These are phyloP conservation scores for Chloroceryle inda DNA, from an alignment of 2,797 vertebrate species.

Conservation along the genomic window DNA sequence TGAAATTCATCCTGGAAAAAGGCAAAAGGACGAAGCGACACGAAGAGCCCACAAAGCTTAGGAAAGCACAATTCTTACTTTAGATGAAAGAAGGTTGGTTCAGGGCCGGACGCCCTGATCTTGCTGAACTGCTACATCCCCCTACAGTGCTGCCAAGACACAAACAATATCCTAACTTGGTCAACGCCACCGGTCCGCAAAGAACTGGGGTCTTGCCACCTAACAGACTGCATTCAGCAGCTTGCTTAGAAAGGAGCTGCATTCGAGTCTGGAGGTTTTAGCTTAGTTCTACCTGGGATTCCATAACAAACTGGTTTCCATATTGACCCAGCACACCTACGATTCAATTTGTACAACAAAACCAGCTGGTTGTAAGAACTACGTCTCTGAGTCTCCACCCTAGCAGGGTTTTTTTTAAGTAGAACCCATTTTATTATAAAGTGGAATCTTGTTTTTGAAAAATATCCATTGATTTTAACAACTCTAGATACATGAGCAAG, in stretches of 20 bases:
- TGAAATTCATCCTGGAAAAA: background rate
- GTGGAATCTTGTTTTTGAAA: background rate
- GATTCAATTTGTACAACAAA: background rate
- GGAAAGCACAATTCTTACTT: background rate
- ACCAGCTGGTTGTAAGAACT: background rate
- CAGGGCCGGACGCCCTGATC: background rate
- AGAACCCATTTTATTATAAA: background rate
- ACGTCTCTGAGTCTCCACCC: no score
- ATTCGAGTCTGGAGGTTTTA: background rate
- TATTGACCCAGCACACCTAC: background rate
- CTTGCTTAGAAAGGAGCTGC: background rate
- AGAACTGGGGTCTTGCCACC: background rate
- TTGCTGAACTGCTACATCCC: background rate
- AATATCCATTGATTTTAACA: background rate
- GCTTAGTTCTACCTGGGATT: background rate
- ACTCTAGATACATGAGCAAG: rapidly evolving
- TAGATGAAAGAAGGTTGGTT: background rate
- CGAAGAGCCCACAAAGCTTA: background rate
- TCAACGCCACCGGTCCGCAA: background rate
- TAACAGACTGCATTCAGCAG: background rate
- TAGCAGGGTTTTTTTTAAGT: background rate
- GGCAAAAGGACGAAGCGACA: background rate
- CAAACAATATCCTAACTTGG: background rate
- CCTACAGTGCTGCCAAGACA: background rate
- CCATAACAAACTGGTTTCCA: background rate